These are phyloP conservation scores for Stictonetta naevosa DNA, from an alignment of 2,113 vertebrate species.

Conservation along the genomic window DNA sequence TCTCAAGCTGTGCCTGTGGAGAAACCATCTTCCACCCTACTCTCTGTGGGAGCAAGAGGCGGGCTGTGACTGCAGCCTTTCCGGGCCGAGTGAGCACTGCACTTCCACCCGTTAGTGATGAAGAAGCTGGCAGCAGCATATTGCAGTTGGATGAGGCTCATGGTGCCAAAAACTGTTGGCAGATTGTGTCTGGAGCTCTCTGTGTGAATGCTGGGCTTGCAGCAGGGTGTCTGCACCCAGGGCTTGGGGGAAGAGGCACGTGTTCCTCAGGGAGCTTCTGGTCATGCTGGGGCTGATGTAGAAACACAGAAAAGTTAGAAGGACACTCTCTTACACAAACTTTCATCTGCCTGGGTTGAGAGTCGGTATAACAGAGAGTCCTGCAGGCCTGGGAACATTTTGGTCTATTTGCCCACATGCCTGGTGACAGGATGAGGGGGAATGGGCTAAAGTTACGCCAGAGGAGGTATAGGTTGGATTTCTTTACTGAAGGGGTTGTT, in stretches of 20 bases:
- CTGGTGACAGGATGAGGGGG: too few species aligned
- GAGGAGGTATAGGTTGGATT: too few species aligned
- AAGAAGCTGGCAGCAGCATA: not conserved
- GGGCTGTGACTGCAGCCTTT: not conserved
- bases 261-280: not conserved
- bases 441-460: too few species aligned
- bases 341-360: not conserved
- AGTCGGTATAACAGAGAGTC: accelerated
- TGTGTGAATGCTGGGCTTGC: not conserved
- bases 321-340: not conserved
- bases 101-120: not conserved
- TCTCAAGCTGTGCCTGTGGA: not conserved
- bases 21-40: not conserved
- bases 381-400: not conserved
- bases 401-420: not conserved
- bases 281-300: not conserved
- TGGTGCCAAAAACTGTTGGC: not conserved
- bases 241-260: not conserved
- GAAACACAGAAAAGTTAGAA: not conserved
- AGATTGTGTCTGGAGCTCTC: not conserved
- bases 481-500: too few species aligned
- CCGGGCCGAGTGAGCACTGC: not conserved
- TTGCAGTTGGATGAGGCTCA: not conserved
- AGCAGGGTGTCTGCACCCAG: not conserved
- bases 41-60: not conserved